A percentile compares a stretch with the other conserved stretches of the same genome.
These are phyloP conservation scores for Sylvia borin DNA, from an alignment of 2,797 vertebrate species.

Conservation along the genomic window DNA sequence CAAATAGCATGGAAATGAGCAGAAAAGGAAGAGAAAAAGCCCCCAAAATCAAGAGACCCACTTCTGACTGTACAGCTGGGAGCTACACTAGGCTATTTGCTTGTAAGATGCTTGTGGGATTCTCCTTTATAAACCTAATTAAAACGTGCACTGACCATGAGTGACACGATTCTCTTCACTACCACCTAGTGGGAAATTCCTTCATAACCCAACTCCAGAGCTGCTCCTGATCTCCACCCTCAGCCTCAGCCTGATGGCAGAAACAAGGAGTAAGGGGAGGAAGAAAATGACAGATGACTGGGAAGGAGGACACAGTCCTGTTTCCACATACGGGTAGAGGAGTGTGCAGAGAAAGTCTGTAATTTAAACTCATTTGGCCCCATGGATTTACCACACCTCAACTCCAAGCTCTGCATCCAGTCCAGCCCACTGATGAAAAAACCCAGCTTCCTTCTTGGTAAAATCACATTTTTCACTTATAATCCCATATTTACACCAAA, in stretches of 20 bases:
- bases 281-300: background rate
- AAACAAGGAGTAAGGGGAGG: background rate
- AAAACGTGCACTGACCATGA: background rate
- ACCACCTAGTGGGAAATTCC: conserved; percentile 56
- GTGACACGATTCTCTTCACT: conserved; percentile 12
- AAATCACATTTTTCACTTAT: background rate
- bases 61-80: background rate
- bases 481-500: background rate
- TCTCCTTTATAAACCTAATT: background rate
- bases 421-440: background rate
- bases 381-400: background rate
- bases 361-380: background rate
- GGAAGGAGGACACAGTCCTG: background rate
- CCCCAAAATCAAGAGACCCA: background rate
- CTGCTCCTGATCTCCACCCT: background rate
- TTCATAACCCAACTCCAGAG: background rate
- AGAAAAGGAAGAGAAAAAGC: background rate
- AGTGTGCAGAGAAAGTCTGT: background rate
- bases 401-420: background rate
- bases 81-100: background rate
- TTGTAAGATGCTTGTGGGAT: background rate
- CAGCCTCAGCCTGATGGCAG: background rate
- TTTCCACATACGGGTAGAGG: background rate
- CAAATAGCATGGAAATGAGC: background rate
- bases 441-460: background rate